Evolutionary conservation across 1,140 invertebrate species (phyloP), one percentile per base, ranked within the genome.

Genomic region (Lutraria rhynchaena): DNA sequence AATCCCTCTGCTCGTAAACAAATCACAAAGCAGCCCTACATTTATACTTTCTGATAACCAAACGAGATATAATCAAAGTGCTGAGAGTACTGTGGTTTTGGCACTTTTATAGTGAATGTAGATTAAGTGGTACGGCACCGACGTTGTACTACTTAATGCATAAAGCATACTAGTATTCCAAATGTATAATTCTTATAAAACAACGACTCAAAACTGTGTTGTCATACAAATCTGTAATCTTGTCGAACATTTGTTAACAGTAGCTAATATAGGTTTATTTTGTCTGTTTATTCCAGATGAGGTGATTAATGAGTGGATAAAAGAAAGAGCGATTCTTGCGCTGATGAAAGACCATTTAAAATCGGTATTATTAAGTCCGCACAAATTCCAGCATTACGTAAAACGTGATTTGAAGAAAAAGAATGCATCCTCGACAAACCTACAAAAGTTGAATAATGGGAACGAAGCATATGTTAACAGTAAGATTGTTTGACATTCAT

Each of bases 391-490:
- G 35, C 65, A 81, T 44, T 57, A 51, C 19, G 31, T 29, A 17
- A 78, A 65, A 41, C 27, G n/a, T 22, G 22, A 33, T 17, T 60
- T 4, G 24, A 67, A 69, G 31, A 78, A 78, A 33, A 33, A 22
- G 9, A 19, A 37, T 19, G 17, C 55, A 13, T 71, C 69, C 5
- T 55, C 46, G 17, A 11, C n/a, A 2, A 70, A 58, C 24, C 33
- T 46, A 4, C 19, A 29, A 44, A 35, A 44, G 33, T 1, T 44
- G 24, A n/a, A 51, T 0, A 41, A 77, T 41, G 37, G 37, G 11
- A n/a, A 67, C 44, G 74, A 65, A 37, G 55, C 44, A 9, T 55
- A 78, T 46, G 27, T 67, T 31, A 78, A 78, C 24, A 65, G 76
- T 78, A 37, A 55, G 61, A n/a, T 55, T 2, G 5, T 24, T 22